These are phyloP conservation scores for Todus mexicanus DNA, from an alignment of 2,797 vertebrate species.

Conservation along the genomic window DNA sequence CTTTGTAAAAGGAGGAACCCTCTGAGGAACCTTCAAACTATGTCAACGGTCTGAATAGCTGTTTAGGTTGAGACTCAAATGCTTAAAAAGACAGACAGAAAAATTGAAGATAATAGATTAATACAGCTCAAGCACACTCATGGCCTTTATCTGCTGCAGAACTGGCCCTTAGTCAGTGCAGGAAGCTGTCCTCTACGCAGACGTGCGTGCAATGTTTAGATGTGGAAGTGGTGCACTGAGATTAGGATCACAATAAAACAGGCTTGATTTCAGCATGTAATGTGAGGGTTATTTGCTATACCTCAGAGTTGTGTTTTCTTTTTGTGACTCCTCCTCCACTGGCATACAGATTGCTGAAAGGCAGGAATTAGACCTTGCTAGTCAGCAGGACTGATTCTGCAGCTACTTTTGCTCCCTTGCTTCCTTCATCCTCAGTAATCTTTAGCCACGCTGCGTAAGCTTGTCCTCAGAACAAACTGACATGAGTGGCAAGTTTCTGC, in stretches of 20 bases:
- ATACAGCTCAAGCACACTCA: neutral
- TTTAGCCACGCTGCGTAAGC: accelerated
- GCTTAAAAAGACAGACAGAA: neutral
- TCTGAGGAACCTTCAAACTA: neutral
- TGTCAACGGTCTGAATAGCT: neutral
- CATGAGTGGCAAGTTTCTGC: neutral
- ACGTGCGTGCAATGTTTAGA: neutral
- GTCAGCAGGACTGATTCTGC: neutral
- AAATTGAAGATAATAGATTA: neutral
- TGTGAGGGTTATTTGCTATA: neutral
- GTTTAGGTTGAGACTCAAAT: neutral
- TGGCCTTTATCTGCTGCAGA: neutral
- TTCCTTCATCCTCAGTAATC: neutral
- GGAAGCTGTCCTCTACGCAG: neutral
- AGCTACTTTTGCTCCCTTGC: neutral
- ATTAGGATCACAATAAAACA: conserved; percentile 19
- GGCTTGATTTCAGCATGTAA: conserved; percentile 36
- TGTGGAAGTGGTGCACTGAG: neutral
- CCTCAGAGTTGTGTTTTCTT: neutral
- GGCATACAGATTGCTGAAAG: neutral
- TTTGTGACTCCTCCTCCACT: neutral
- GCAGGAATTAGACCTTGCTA: neutral
- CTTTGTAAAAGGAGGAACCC: neutral
- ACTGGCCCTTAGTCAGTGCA: neutral
- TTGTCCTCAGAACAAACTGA: neutral